Evolutionary conservation across 2,797 vertebrate species (phyloP).

Genomic region (Steatocranus sp.): DNA sequence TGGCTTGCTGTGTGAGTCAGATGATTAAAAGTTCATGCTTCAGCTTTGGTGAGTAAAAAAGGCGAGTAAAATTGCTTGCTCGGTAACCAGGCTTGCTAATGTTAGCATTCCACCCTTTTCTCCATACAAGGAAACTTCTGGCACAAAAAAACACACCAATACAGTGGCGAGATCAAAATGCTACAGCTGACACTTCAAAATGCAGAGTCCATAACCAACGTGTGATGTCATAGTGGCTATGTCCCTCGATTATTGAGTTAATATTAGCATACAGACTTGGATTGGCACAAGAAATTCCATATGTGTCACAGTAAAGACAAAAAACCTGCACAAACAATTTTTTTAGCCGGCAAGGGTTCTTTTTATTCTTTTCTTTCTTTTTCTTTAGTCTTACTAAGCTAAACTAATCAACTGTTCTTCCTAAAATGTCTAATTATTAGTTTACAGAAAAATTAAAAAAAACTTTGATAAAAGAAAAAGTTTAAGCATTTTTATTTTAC

Average conservation of each 20-base stretch:
- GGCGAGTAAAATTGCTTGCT: neutral
- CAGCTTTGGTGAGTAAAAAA: neutral
- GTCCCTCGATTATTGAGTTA: rapidly evolving
- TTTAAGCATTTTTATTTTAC: neutral
- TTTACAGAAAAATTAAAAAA: rapidly evolving
- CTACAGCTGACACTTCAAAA: neutral
- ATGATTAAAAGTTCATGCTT: neutral
- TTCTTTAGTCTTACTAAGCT: neutral
- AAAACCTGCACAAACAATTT: neutral
- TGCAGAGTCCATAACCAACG: neutral
- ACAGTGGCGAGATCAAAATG: neutral
- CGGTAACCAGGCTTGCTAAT: neutral
- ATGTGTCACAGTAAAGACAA: neutral
- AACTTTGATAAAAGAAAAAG: neutral
- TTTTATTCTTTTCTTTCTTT: neutral
- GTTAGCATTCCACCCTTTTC: neutral
- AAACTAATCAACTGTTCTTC: neutral
- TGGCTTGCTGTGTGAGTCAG: neutral
- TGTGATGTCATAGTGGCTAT: neutral
- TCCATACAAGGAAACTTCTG: neutral
- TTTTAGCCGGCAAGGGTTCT: neutral
- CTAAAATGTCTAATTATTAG: neutral
- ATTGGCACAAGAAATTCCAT: neutral
- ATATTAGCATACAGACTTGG: neutral
- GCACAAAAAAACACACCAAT: neutral